phyloP scores from a whole-genome alignment of 2,888 invertebrate genomes.

The Cetonia aurata region DNA sequence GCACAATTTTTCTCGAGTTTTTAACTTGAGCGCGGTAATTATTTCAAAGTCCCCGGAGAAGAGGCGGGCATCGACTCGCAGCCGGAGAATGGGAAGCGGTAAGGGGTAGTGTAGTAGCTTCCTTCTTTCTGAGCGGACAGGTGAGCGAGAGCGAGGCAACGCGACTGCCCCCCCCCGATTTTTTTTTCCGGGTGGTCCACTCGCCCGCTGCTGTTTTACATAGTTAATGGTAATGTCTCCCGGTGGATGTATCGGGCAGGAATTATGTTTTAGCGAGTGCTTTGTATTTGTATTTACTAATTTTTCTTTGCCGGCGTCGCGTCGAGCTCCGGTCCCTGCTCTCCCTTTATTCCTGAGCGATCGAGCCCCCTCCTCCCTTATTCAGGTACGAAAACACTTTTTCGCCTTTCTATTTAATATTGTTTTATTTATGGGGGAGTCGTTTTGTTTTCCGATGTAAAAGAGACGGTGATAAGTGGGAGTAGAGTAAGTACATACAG shows the following conservation, averaged over 20 bases:
- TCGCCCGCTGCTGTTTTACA: slow-evolving; percentile 52
- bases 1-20: slow-evolving; percentile 65
- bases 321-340: slow-evolving; percentile 6
- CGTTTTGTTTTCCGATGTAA: slow-evolving; percentile 22
- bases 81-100: not conserved
- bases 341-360: not conserved
- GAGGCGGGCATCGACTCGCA: not conserved
- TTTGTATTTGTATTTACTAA: slow-evolving; percentile 62
- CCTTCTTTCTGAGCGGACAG: slow-evolving; percentile 17
- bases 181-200: slow-evolving; percentile 40
- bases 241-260: slow-evolving; percentile 60
- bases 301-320: slow-evolving; percentile 56
- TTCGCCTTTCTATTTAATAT: slow-evolving; percentile 40
- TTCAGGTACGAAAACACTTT: slow-evolving; percentile 10
- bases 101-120: not conserved
- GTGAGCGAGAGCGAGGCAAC: slow-evolving; percentile 21
- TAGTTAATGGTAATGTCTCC: slow-evolving; percentile 62
- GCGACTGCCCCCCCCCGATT: not conserved
- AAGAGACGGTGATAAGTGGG: not conserved
- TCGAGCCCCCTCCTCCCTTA: not conserved
- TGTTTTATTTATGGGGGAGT: slow-evolving; percentile 37
- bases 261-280: slow-evolving; percentile 61
- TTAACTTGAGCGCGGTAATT: slow-evolving; percentile 66
- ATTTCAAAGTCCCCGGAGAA: slow-evolving; percentile 62
- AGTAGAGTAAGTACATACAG: too few relatives aligned